Evolutionary conservation across 1,140 invertebrate species (phyloP).

Genomic region (Hylaeus volcanicus): DNA sequence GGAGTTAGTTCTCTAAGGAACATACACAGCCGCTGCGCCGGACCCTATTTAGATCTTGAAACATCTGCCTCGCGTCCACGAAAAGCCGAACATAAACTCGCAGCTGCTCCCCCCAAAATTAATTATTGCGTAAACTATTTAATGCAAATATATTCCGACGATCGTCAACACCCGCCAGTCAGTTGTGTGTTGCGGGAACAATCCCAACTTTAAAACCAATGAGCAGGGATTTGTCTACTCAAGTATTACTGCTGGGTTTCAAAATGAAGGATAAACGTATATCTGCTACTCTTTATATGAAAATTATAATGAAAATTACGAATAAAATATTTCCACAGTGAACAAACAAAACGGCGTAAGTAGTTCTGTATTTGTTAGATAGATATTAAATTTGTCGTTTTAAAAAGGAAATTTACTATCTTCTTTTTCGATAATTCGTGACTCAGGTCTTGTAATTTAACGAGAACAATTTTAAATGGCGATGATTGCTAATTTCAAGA

Average conservation of each 20-base stretch:
- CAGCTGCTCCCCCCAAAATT: slow-evolving; percentile 2
- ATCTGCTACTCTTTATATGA: too few species aligned
- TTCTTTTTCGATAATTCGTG: too few species aligned
- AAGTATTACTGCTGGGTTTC: too few species aligned
- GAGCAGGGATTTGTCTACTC: neutral
- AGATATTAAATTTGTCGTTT: too few species aligned
- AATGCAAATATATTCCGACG: neutral
- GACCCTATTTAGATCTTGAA: slow-evolving; percentile 32
- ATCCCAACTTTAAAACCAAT: neutral
- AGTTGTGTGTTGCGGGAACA: neutral
- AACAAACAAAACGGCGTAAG: too few species aligned
- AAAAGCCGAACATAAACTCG: slow-evolving; percentile 7
- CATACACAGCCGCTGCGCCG: slow-evolving; percentile 10
- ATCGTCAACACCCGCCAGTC: neutral
- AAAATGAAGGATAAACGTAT: too few species aligned
- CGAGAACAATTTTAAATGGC: too few species aligned
- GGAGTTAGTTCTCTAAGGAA: slow-evolving; percentile 27
- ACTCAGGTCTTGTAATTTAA: too few species aligned
- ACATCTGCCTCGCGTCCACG: slow-evolving; percentile 29
- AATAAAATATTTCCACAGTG: too few species aligned
- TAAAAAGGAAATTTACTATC: too few species aligned
- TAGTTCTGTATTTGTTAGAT: too few species aligned
- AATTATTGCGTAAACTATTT: neutral
- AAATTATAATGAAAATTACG: too few species aligned
- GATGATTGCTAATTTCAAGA: neutral